Evolutionary conservation across 2,113 vertebrate genomes (phyloP).

Genomic region (Trochalopteron elliotii): DNA sequence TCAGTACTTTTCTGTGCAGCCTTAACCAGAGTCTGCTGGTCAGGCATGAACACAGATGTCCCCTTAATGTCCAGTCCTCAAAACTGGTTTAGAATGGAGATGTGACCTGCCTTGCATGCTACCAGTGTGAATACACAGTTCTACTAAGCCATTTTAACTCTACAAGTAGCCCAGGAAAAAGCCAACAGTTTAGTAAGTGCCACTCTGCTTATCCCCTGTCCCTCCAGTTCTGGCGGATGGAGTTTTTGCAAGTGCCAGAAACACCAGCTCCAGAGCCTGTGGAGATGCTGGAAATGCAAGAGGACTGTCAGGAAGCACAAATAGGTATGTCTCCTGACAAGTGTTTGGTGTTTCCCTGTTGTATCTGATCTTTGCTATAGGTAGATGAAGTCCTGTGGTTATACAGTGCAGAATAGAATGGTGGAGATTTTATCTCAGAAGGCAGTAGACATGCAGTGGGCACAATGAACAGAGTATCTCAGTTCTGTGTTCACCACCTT

Average conservation of each 20-base stretch:
- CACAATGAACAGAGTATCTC: neutral
- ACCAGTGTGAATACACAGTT: neutral
- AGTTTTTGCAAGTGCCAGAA: constrained; percentile 98
- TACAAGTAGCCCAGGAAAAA: neutral
- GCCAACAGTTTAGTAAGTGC: neutral
- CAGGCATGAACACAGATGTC: neutral
- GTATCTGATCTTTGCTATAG: rapidly evolving
- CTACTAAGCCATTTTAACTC: neutral
- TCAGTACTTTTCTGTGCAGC: neutral
- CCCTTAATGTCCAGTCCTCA: rapidly evolving
- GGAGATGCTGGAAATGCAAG: constrained; percentile 86
- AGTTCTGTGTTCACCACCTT: neutral
- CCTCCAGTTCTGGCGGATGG: constrained; percentile 96
- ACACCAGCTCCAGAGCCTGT: constrained; percentile 90
- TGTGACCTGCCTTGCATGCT: neutral
- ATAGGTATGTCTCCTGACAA: constrained; percentile 79
- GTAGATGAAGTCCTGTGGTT: neutral
- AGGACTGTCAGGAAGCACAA: constrained; percentile 90
- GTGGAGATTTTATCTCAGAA: neutral
- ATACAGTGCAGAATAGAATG: neutral
- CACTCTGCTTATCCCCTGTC: neutral
- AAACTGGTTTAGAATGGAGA: neutral
- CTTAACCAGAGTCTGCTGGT: neutral
- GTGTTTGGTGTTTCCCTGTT: neutral
- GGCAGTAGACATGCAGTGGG: neutral